phyloP scores from a whole-genome alignment of 1,140 invertebrate genomes.

The Coptotermes formosanus region DNA sequence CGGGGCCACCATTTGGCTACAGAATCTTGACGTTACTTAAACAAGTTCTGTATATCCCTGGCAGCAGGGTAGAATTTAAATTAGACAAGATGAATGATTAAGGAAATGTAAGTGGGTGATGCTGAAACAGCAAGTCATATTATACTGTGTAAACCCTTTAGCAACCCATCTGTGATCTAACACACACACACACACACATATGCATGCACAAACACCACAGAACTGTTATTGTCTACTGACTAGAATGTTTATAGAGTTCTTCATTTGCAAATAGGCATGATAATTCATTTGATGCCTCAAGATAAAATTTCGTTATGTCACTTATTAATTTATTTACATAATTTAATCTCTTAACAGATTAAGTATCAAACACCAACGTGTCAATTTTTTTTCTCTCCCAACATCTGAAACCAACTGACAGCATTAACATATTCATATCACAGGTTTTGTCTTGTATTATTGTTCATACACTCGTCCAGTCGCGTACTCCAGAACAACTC shows the following conservation, averaged over 20 bases:
- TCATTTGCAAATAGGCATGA: not conserved
- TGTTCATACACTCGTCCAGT: no score
- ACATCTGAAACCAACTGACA: no score
- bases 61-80: not conserved
- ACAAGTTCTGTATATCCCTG: not conserved
- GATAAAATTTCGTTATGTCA: not conserved
- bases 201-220: not conserved
- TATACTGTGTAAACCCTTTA: not conserved
- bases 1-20: no score
- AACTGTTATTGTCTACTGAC: not conserved
- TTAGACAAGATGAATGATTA: not conserved
- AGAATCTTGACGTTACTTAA: no score
- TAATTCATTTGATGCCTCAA: not conserved
- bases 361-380: not conserved
- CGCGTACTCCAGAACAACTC: no score
- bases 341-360: not conserved
- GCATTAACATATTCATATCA: no score
- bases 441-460: no score
- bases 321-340: not conserved
- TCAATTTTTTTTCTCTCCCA: not conserved
- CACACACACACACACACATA: not conserved
- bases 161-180: not conserved
- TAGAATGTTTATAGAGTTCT: not conserved
- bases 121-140: not conserved
- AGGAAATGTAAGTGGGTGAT: constrained; percentile 15